Evolutionary conservation across 2,113 vertebrate genomes (phyloP), one percentile per base, ranked within the genome.

Genomic region (Solenodon paradoxus): DNA sequence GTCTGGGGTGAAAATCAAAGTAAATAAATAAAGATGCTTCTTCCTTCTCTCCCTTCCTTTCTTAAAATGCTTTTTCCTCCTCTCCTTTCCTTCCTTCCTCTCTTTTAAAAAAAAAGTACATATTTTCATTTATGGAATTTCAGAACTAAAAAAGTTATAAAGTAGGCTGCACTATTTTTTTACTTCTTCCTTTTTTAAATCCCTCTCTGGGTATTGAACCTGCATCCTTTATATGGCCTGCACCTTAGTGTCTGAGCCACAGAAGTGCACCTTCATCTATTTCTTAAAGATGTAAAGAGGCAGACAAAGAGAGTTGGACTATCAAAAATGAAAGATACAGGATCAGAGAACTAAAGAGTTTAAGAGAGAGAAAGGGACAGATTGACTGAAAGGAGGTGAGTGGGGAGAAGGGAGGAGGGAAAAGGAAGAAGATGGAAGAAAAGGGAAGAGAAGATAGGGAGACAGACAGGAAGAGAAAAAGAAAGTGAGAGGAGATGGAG

Each of bases 91-190:
- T n/a, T n/a, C n/a, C n/a, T n/a, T n/a, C n/a, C n/a, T n/a, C n/a
- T n/a, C n/a, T n/a, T n/a, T n/a, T n/a, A n/a, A n/a, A n/a, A n/a
- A n/a, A n/a, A n/a, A n/a, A n/a, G n/a, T n/a, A n/a, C n/a, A 80
- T 38, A 78, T 12, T 87, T 93, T 77, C 35, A 86, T n/a, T 82
- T 68, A 82, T 38, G 15, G 35, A 95, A 61, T 10, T 86, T 57
- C 40, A 81, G 79, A 90, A 61, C 85, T 93, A 75, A 89, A 69
- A 13, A 90, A 90, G 69, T 75, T 42, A 90, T 61, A 86, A 81
- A 92, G 57, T 49, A 92, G 28, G 20, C 82, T 24, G 11, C 26
- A 79, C 55, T 64, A 30, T 94, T 9, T 17, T 66, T 90, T 90
- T n/a, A n/a, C n/a, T n/a, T n/a, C n/a, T n/a, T n/a, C n/a, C n/a